Conservation (phyloP, 1,140 invertebrate genomes). For the Batillaria attramentaria region DNA sequence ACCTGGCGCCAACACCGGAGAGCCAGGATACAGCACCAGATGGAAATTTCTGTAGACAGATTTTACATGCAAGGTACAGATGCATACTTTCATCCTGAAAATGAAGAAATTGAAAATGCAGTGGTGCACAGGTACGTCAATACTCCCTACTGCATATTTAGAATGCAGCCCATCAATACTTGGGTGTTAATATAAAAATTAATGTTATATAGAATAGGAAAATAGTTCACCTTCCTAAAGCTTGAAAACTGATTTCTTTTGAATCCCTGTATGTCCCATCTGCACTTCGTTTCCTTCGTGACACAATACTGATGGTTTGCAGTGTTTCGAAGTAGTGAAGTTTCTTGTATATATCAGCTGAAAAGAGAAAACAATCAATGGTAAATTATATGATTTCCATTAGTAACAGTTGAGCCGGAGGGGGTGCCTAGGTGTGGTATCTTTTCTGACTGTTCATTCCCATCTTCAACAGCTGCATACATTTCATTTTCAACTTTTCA, state of each 20-base stretch:
- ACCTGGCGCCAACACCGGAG: neutral
- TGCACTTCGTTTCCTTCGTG: neutral
- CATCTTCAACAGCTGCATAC: no score
- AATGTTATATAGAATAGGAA: neutral
- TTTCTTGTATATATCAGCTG: neutral
- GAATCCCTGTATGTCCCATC: neutral
- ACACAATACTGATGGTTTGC: neutral
- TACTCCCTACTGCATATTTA: no score
- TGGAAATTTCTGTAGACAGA: neutral
- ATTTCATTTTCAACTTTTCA: no score
- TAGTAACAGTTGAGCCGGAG: no score
- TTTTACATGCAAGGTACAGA: neutral
- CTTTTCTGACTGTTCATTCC: no score
- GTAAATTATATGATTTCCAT: neutral
- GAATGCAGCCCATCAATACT: neutral
- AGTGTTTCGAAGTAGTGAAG: neutral
- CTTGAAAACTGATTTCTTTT: constrained; percentile 10
- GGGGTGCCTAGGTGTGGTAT: no score
- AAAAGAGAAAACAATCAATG: neutral
- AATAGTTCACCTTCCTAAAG: constrained; percentile 4
- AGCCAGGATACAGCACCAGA: neutral
- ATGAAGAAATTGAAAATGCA: neutral
- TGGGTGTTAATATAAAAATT: neutral
- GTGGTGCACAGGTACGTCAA: neutral
- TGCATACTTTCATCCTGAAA: neutral